Percentiles rank a stretch among this genome's conserved stretches.
phyloP scores from a whole-genome alignment of 2,888 invertebrate genomes.

The Masnerella sp. region DNA sequence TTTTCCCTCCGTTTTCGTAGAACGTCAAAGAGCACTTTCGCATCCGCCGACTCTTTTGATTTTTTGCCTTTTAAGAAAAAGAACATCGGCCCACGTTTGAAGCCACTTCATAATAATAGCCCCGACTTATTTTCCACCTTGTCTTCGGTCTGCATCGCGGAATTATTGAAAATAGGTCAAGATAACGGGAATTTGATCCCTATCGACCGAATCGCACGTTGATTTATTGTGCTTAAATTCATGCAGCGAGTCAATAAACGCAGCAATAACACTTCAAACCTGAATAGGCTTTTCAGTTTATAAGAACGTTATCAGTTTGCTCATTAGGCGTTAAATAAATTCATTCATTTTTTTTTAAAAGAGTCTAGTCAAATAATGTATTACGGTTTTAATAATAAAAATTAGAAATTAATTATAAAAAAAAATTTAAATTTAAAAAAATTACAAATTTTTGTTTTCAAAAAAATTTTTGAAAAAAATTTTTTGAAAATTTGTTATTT shows the following conservation, averaged over 20 bases:
- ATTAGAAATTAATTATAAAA: no score
- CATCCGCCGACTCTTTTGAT: not conserved
- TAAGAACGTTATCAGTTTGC: slow-evolving; percentile 12
- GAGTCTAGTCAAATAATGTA: no score
- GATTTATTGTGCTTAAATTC: slow-evolving; percentile 28
- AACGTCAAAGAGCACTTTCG: not conserved
- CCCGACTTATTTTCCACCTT: slow-evolving; percentile 20
- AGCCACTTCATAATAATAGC: slow-evolving; percentile 34
- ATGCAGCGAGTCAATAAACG: slow-evolving; percentile 10
- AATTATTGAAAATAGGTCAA: slow-evolving; percentile 39
- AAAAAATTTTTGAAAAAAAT: no score
- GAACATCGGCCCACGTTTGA: slow-evolving; percentile 13
- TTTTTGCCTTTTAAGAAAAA: slow-evolving; percentile 2
- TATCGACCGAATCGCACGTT: slow-evolving; percentile 15
- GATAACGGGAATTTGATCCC: slow-evolving; percentile 28
- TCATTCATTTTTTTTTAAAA: not conserved
- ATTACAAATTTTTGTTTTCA: no score
- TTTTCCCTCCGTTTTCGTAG: no score
- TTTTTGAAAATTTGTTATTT: no score
- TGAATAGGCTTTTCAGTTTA: not conserved
- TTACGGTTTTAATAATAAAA: no score
- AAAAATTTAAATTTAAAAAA: no score
- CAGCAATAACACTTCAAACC: not conserved
- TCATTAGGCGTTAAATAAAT: not conserved
- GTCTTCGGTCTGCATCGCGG: slow-evolving; percentile 1